Conservation (phyloP, 2,113 vertebrate species). For the Gorilla gorilla region DNA sequence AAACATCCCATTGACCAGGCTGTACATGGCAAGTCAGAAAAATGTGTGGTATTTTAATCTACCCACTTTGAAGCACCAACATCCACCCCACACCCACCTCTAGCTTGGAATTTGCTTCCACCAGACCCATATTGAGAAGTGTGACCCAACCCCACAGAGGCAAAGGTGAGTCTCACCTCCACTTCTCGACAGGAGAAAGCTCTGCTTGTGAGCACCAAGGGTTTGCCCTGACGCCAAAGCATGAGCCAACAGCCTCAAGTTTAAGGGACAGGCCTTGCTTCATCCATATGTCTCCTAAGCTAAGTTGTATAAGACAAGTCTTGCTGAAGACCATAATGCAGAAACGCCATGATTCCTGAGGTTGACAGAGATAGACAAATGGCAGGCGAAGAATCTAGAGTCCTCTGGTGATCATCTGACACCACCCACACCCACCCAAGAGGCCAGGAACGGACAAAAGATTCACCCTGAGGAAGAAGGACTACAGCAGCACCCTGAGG, state of each 20-base stretch:
- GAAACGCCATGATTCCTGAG: rapidly evolving
- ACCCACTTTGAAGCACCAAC: too few species aligned
- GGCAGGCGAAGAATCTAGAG: rapidly evolving
- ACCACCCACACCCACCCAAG: rapidly evolving
- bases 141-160: rapidly evolving
- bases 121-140: rapidly evolving
- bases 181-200: neutral
- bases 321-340: neutral
- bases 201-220: neutral
- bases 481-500: rapidly evolving
- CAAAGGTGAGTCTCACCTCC: neutral
- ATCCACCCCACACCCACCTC: rapidly evolving
- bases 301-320: rapidly evolving
- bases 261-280: rapidly evolving
- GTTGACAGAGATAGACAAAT: rapidly evolving
- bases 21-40: neutral
- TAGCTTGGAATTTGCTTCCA: neutral
- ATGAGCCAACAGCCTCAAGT: rapidly evolving
- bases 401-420: rapidly evolving
- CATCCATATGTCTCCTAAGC: rapidly evolving
- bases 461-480: rapidly evolving
- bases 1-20: neutral
- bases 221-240: rapidly evolving
- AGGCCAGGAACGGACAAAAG: neutral
- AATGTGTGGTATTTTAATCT: rapidly evolving